Evolutionary conservation across 2,888 invertebrate genomes (phyloP).

Genomic region (Microplitis manilae): DNA sequence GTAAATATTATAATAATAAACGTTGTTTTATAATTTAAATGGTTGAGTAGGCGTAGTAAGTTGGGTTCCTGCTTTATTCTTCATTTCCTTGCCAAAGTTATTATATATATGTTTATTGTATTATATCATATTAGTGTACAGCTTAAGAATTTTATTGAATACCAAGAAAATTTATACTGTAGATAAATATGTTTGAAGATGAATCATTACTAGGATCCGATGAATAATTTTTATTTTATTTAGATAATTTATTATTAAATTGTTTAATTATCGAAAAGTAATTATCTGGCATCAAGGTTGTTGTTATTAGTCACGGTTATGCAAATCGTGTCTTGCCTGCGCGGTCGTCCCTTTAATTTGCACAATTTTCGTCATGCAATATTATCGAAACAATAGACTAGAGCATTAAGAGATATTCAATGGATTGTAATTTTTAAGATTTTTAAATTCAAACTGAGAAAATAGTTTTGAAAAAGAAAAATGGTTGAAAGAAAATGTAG

Average conservation of each 20-base stretch:
- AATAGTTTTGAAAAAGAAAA: too few relatives aligned
- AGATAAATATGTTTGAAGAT: neutral
- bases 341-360: neutral
- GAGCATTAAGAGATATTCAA: neutral
- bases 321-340: neutral
- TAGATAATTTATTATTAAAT: neutral
- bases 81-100: conserved; percentile 19
- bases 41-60: conserved; percentile 10
- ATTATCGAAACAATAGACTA: neutral
- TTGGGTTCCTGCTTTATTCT: neutral
- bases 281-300: neutral
- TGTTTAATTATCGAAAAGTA: neutral
- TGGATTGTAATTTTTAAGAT: neutral
- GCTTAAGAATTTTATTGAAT: neutral
- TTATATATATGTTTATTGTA: neutral
- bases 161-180: neutral
- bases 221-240: neutral
- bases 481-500: too few relatives aligned
- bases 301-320: neutral
- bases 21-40: conserved; percentile 23
- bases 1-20: conserved; percentile 27
- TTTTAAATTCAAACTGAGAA: neutral
- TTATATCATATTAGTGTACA: neutral
- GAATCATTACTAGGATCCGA: neutral
- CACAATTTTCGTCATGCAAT: neutral